Percentiles rank a stretch among this genome's conserved stretches.
Evolutionary conservation across 2,797 vertebrate species (phyloP).

Genomic region (Coendou prehensilis): DNA sequence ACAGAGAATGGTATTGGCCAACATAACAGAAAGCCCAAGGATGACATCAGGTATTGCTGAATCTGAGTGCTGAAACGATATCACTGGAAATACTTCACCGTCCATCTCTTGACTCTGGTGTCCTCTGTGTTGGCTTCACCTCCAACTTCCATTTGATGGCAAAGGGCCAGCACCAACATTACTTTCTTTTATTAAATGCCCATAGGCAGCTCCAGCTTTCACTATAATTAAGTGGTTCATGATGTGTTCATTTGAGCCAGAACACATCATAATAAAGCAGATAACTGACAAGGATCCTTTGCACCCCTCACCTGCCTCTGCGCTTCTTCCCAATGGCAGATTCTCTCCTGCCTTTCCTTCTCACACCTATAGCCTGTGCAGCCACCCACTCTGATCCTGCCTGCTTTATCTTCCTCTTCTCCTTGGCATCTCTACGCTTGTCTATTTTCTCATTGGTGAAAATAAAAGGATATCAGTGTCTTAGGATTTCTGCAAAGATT

Average conservation of each 20-base stretch:
- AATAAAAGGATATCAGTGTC: background rate
- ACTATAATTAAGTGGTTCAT: background rate
- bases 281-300: background rate
- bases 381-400: background rate
- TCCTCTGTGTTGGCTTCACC: background rate
- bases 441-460: background rate
- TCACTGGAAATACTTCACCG: background rate
- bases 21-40: background rate
- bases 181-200: background rate
- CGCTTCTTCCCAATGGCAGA: background rate
- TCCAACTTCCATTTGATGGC: background rate
- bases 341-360: background rate
- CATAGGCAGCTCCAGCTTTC: background rate
- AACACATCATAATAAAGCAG: background rate
- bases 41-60: background rate
- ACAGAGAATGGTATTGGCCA: background rate
- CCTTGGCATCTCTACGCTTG: background rate
- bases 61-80: background rate
- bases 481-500: background rate
- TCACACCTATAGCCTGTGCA: fast-evolving
- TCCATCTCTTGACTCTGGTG: background rate
- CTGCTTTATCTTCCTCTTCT: background rate
- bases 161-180: background rate
- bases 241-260: background rate
- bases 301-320: background rate